Evolutionary conservation across 2,797 vertebrate genomes (phyloP), one percentile per base, ranked within the genome.

Genomic region (Momotus momota): DNA sequence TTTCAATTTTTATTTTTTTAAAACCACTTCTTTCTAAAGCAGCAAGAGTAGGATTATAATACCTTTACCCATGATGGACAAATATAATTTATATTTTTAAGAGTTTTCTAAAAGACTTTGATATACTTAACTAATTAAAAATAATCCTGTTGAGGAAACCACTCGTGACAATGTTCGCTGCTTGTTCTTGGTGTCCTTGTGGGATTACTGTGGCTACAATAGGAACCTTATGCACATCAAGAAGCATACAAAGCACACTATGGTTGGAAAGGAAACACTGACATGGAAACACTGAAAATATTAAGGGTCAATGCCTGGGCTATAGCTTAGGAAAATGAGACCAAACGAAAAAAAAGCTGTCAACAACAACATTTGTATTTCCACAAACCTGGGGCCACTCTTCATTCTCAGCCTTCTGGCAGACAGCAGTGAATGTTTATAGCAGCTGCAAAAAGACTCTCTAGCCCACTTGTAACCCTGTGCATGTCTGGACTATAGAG

Each of bases 121-220:
- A 57, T 83, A 43, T 65, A 94, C 21, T 67, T 93, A 84, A 48
- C 27, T 91, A 45, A 84, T 94, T 77, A 72, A 91, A 92, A 89
- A 43, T 45, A 87, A 73, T 79, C 23, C 17, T 82, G 23, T 3
- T 73, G 38, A 11, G 41, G 58, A 88, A 91, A 86, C 2, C 26
- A 82, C 31, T 89, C 4, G 1, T 82, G 60, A 43, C 65, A 61
- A 78, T 77, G 65, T 51, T 71, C 71, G 33, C 31, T 88, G 12
- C 33, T 81, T 81, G 49, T 83, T 92, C 33, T 78, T 52, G 67
- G 38, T 31, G 66, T 33, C 26, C 75, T 40, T 67, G 27, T 88
- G 81, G 31, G 45, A 82, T 81, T 77, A n/a, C 27, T 5, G 13
- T 46, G 26, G 23, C 45, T 91, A 65, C 46, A 77, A 43, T 29